Base-by-base conservation (phyloP, 2,113 vertebrate species). In the Anoplopoma fimbria region DNA sequence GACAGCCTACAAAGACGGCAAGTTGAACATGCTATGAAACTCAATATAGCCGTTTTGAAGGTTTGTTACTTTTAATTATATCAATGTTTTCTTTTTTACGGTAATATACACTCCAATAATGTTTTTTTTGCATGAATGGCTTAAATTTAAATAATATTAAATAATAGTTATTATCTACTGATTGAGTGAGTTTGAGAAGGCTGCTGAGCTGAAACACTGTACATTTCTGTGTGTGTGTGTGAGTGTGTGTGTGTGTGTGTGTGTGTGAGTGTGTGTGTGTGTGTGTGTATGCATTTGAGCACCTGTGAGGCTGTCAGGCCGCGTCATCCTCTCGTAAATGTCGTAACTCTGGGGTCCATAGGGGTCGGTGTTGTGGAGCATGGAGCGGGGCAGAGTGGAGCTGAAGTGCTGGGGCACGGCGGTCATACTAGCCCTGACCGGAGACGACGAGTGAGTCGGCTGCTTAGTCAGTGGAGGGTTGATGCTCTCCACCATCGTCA, bases 231-330 rank as follows among this genome's bases (percentile, higher is more conserved):
- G 15, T 65, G 53, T 81, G n/a, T 69, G 53, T 55, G 25, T 27
- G 13, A 29, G 57, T 31, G 57, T 33, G 2, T 60, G 57, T 64
- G 62, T n/a, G 34, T 38, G 31, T 40, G 62, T 40, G 62, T 40
- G 62, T 27, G 31, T 53, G 29, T 63, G 40, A 65, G 23, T 77
- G 77, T 73, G 27, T 69, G 74, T 68, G 60, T 55, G 72, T 38
- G 58, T 77, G 73, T 55, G 75, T 75, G 64, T 74, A 0, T 31
- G 71, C 9, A 31, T 68, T 13, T 14, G 34, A 31, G 61, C 85
- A 98, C 97, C 97, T 89, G 97, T 95, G 79, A 99, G 96, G 95
- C 96, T 98, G 42, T 98, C 97, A 9, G 97, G 98, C 51, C 97
- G 95, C 0, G 96, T 94, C 97, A 98, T 98, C 86, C 97, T 97